Evolutionary conservation across 2,113 vertebrate species (phyloP), one percentile per base, ranked within the genome.

Genomic region (Eulemur macaco): DNA sequence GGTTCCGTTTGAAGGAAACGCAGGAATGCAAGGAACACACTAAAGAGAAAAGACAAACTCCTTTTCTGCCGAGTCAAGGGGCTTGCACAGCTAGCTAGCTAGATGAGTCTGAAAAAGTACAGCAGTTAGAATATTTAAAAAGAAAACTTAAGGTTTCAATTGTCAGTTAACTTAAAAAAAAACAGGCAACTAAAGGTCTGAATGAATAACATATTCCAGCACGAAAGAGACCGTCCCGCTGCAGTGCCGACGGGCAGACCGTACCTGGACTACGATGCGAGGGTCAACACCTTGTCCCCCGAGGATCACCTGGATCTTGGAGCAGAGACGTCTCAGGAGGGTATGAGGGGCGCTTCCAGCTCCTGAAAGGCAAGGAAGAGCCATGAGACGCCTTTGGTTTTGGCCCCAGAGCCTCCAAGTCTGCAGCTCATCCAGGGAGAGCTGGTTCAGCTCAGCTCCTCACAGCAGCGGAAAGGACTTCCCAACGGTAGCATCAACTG

Each of bases 331-430:
- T 60, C 74, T 86, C 37, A 20, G n/a, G 8, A 78, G 14, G 27
- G 64, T 15, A 13, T 20, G 4, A 27, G 0, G 18, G 1, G 27
- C 13, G 42, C 74, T 21, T 29, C 74, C 9, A 34, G 34, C 52
- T 87, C 96, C 96, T 97, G 58, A 34, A 78, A 93, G 39, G 47
- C 86, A 95, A 90, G 6, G 54, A 50, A 83, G 83, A 86, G 39
- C 54, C 1, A 13, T 97, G 27, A 97, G 71, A 45, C 1, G 1
- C 29, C 21, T 25, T 9, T 37, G 8, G 2, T 20, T 34, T 34
- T 3, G 56, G 29, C 23, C 18, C 34, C 54, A 77, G 71, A 90
- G 93, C 39, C n/a, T 54, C 76, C 21, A 8, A 3, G 34, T 14
- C 58, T 15, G 4, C 2, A 54, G 54, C 73, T 29, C 0, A 13